Evolutionary conservation across 53 echinoderm and acorn worm genomes (phyloP).

Genomic region (Arbacia lixula): DNA sequence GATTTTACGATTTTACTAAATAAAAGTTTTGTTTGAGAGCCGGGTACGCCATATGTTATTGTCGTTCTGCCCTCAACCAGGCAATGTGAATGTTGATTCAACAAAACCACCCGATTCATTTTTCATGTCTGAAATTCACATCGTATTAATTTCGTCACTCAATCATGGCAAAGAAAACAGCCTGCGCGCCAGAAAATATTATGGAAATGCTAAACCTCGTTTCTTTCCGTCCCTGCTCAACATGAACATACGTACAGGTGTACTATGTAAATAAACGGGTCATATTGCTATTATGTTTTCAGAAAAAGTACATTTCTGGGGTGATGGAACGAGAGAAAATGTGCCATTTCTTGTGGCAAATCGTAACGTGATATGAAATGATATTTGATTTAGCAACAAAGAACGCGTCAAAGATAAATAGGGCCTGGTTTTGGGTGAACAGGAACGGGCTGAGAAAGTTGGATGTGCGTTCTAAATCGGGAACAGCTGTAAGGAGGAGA

Average conservation of each 20-base stretch:
- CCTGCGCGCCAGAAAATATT: conserved; percentile 26
- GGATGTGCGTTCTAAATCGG: no score
- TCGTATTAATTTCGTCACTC: conserved; percentile 32
- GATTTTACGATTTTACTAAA: no score
- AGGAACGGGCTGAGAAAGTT: no score
- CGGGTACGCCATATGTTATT: not conserved
- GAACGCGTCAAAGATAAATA: not conserved
- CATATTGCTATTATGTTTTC: conserved; percentile 42
- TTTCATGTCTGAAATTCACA: conserved; percentile 21
- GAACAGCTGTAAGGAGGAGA: no score
- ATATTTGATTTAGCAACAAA: conserved; percentile 30
- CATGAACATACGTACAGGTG: conserved; percentile 29
- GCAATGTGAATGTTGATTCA: not conserved
- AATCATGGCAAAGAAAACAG: conserved; percentile 6
- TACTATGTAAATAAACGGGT: conserved; percentile 30
- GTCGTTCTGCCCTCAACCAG: not conserved
- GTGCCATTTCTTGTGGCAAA: not conserved
- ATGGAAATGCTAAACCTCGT: conserved; percentile 40
- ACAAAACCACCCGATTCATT: not conserved
- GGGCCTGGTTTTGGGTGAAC: no score
- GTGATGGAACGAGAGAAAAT: conserved; percentile 31
- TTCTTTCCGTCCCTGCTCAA: not conserved
- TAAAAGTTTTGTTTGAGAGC: no score
- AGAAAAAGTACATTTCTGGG: conserved; percentile 35
- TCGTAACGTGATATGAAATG: conserved; percentile 33